A percentile compares a stretch with the other conserved stretches of the same genome.
phyloP scores from a whole-genome alignment of 2,888 invertebrate genomes.

The Trichogramma evanescens region DNA sequence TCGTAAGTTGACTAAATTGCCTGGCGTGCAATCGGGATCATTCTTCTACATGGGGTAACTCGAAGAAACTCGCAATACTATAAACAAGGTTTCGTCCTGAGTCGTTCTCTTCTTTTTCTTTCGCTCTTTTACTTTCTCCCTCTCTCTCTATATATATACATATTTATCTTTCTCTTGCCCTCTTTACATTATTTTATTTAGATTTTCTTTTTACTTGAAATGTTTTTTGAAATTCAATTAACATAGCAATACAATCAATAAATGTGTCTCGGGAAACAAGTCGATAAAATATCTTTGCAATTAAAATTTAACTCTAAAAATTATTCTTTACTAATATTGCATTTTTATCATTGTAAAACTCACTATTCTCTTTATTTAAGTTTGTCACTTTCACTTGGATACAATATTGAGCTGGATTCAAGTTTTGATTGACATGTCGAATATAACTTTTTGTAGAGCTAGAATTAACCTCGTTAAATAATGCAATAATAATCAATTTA shows the following conservation, averaged over 20 bases:
- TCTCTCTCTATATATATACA: background rate
- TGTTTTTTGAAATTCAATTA: no score
- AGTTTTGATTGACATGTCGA: no score
- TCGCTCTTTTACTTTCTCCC: background rate
- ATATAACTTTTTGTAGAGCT: no score
- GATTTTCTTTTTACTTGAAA: slow-evolving; percentile 2
- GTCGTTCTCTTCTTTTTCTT: background rate
- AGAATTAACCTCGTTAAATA: no score
- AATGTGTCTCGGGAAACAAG: background rate
- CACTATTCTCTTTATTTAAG: no score
- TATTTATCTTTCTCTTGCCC: background rate
- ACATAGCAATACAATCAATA: no score
- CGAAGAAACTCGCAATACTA: slow-evolving; percentile 10
- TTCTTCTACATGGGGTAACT: slow-evolving; percentile 11
- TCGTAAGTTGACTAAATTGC: slow-evolving; percentile 24
- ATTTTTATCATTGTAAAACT: background rate
- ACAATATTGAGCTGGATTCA: no score
- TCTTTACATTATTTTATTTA: background rate
- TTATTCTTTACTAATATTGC: background rate
- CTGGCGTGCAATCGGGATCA: slow-evolving; percentile 18
- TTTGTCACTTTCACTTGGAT: no score
- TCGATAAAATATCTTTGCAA: background rate
- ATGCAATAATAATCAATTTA: no score
- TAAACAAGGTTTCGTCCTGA: slow-evolving; percentile 12
- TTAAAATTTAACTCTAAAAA: background rate